phyloP scores from a whole-genome alignment of 2,888 invertebrate species.

The Cryptosula pallasiana region DNA sequence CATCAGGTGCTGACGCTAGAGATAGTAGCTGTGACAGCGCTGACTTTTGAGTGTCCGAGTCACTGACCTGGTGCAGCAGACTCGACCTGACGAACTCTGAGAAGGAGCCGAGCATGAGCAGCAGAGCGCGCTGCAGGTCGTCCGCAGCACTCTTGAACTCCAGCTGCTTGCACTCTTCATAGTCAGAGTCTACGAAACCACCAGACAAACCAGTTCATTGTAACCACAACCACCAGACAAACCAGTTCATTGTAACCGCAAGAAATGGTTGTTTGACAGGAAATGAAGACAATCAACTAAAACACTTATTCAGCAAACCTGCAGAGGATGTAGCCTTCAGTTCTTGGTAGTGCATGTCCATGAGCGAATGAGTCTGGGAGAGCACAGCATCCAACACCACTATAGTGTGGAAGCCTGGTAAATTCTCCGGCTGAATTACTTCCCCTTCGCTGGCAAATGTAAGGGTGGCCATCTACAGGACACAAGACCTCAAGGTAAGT shows the following conservation, averaged over 20 bases:
- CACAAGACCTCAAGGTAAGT: too few relatives aligned
- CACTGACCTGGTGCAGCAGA: conserved; percentile 55
- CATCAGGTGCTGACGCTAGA: conserved; percentile 48
- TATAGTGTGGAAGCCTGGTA: conserved; percentile 69
- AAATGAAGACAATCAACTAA: neutral
- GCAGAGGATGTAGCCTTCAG: conserved; percentile 32
- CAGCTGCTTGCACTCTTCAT: conserved; percentile 12
- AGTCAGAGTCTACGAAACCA: neutral
- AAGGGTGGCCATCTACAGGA: conserved; percentile 39
- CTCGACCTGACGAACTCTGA: conserved; percentile 56
- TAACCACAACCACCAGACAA: neutral
- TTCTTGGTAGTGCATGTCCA: conserved; percentile 61
- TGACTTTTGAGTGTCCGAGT: conserved; percentile 41
- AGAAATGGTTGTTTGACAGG: too few relatives aligned
- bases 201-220: neutral
- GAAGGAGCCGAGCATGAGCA: conserved; percentile 47
- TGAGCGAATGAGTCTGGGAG: conserved; percentile 68
- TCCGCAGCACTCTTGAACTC: conserved; percentile 44
- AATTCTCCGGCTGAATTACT: conserved; percentile 34
- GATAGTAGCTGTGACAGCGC: neutral
- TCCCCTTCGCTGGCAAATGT: conserved; percentile 35
- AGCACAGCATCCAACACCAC: conserved; percentile 71
- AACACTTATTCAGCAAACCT: neutral
- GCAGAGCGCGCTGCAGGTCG: conserved; percentile 48
- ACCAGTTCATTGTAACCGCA: neutral